Conservation (phyloP, 2,888 invertebrate genomes). For the Sympetrum striolatum region DNA sequence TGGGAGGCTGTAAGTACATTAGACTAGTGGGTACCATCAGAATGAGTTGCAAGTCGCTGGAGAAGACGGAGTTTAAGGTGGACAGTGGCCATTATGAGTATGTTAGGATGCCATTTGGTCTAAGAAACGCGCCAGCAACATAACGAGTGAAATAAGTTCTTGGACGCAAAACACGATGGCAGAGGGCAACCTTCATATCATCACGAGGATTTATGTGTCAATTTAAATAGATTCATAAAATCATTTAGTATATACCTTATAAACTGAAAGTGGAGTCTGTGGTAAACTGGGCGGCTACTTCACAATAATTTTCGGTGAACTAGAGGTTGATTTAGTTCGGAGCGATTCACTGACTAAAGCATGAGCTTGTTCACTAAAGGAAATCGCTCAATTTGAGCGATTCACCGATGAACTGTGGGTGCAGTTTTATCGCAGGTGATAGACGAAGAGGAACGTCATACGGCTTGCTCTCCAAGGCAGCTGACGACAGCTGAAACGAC, state of each 20-base stretch:
- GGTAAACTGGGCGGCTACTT: no score
- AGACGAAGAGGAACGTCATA: background rate
- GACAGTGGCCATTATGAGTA: background rate
- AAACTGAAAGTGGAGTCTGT: no score
- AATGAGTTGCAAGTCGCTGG: background rate
- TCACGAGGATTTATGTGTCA: background rate
- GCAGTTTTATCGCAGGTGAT: background rate
- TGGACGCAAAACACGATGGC: background rate
- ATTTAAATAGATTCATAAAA: no score
- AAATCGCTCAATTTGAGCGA: background rate
- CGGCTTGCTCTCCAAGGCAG: background rate
- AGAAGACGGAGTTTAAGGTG: background rate
- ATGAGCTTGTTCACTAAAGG: background rate
- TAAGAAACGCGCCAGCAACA: background rate
- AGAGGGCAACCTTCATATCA: accelerated
- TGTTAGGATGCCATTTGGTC: background rate
- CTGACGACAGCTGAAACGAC: background rate
- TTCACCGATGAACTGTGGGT: background rate
- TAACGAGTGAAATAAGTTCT: background rate
- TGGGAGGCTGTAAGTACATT: background rate
- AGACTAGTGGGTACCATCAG: background rate
- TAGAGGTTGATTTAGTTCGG: background rate
- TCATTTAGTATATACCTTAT: no score
- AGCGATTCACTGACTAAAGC: background rate
- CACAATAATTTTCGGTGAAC: no score